Base-by-base conservation (phyloP, 2,797 vertebrate genomes). In the Podargus strigoides region DNA sequence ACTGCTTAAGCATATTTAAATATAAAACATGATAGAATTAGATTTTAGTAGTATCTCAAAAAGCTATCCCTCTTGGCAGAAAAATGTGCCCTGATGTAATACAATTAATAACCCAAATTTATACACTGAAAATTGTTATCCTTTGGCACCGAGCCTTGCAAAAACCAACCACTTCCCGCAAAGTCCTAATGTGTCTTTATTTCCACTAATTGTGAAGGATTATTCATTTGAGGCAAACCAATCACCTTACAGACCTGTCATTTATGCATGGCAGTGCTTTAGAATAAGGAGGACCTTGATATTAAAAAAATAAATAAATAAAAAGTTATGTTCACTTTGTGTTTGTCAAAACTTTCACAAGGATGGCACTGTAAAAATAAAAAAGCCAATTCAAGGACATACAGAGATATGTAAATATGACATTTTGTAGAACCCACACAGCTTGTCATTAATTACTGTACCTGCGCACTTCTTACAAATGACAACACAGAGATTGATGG, bases 381-480 rank as follows among this genome's bases (percentile, higher is more conserved):
- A 63, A 84, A 89, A 59, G 28, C 42, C 26, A 66, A 55, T 34
- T 47, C 41, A 83, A 82, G 64, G 81, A 78, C 80, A 79, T 49
- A 68, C 6, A n/a, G 3, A 73, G 24, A 59, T 89, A 96, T 76
- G 82, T 69, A 95, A 93, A 95, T 75, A 88, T 17, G 49, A 67
- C 74, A 94, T 96, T 93, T 70, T 59, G 26, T 21, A 82, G 63
- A 84, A 75, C 14, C 39, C 76, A 55, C 46, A 22, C 8, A 68
- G 75, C 11, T 50, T 69, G 63, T 89, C 80, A 62, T 94, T 97
- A 87, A 97, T 98, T 97, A 95, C 92, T 76, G 17, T 97, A 99
- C 99, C 99, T 98, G 99, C 99, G 72, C 99, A 99, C 94, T 98
- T 99, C 97, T 99, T 99, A 95, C 99, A 99, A 97, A 99, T 98